Evolutionary conservation across 1,140 invertebrate genomes (phyloP), one percentile per base, ranked within the genome.

Genomic region (Nebria ingens): DNA sequence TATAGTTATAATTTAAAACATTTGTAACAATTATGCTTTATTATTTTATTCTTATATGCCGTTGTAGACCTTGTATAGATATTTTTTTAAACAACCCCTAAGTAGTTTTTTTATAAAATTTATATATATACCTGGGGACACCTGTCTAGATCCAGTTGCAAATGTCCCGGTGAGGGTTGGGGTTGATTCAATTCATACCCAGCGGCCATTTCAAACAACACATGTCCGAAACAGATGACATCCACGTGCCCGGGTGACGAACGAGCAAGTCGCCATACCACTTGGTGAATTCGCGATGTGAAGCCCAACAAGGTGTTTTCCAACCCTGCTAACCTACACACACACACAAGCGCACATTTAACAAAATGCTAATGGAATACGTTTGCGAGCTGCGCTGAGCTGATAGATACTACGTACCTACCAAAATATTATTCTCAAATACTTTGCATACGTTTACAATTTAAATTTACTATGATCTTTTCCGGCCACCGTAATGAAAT

Each of bases 141-240:
- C 64, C 81, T 78, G 55, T 82, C 74, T 56, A 93, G 71, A 64
- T 91, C 87, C 21, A 79, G 71, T 58, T 78, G 78, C 59, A 89
- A 73, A 64, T 89, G 84, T 57, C 78, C 77, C 59, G 79, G 74
- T 57, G 80, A 83, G 17, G 87, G 86, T 34, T 34, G 25, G 13
- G 88, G 80, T 53, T 80, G 77, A 58, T 82, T 79, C 49, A 93
- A 72, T 64, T 92, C 89, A 59, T 86, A 58, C 23, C 89, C 91
- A 19, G 86, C 82, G 64, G 87, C 86, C 91, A 95, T 94, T 76
- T 94, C 90, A 71, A 89, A 93, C 22, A 94, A 73, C 61, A 94
- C 79, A 68, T 91, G 87, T 2, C 81, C 82, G 65, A 95, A 89
- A 56, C 84, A 87, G 0, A 83, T 80, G 68, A 91, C 89, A 62